Conservation (phyloP, 2,113 vertebrate species). For the Erpornis zantholeuca region DNA sequence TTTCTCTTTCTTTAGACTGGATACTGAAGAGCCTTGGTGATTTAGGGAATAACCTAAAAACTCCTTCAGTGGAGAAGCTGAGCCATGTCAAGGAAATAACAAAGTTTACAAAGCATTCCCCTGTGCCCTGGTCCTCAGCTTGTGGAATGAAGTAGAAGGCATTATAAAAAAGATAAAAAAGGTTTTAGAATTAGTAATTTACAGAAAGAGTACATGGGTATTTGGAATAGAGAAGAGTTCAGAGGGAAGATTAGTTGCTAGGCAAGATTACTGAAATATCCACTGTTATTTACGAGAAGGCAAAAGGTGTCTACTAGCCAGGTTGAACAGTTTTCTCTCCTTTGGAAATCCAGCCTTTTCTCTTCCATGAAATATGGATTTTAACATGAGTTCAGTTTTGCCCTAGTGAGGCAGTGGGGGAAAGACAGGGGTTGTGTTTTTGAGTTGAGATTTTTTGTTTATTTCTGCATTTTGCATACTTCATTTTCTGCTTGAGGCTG, state of each 20-base stretch:
- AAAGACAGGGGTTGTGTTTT: accelerated
- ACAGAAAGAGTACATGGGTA: background rate
- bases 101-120: background rate
- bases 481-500: background rate
- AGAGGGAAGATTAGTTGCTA: background rate
- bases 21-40: background rate
- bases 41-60: background rate
- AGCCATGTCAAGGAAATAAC: background rate
- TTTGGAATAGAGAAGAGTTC: background rate
- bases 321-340: background rate
- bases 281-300: background rate
- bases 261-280: background rate
- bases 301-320: background rate
- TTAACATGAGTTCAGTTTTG: background rate
- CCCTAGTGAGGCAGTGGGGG: accelerated
- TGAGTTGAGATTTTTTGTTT: background rate
- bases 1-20: background rate
- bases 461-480: background rate
- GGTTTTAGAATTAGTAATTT: background rate
- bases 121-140: background rate
- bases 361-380: background rate
- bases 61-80: background rate
- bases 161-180: background rate
- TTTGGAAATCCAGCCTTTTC: background rate
- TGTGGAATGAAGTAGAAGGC: background rate